Percentiles rank a stretch among this genome's conserved stretches.
phyloP scores from a whole-genome alignment of 2,113 vertebrate species.

The Lophotis ruficrista region DNA sequence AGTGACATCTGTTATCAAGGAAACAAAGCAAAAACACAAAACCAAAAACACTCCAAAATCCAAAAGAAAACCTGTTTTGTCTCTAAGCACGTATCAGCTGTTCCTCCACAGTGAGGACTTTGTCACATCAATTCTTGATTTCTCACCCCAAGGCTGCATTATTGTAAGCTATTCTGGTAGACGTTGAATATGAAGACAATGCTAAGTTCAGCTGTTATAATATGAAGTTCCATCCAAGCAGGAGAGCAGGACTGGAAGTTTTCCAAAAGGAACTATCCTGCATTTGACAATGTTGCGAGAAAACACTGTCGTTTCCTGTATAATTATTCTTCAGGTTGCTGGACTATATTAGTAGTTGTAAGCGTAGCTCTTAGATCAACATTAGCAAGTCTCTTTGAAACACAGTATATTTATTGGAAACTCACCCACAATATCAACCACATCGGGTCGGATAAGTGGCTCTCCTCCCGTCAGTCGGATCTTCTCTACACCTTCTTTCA shows the following conservation, averaged over 20 bases:
- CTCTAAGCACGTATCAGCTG: neutral
- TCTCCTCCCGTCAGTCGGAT: slow-evolving; percentile 96
- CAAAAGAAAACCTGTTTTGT: neutral
- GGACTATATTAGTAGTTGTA: neutral
- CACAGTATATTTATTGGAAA: neutral
- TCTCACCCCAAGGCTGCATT: neutral
- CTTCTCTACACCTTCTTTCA: slow-evolving; percentile 93
- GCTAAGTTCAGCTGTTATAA: neutral
- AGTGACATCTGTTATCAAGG: neutral
- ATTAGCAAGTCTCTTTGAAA: neutral
- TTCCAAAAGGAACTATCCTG: neutral
- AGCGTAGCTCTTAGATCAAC: neutral
- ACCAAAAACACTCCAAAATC: neutral
- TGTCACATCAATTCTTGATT: neutral
- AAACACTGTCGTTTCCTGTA: neutral
- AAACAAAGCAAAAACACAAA: neutral
- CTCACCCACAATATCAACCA: slow-evolving; percentile 91
- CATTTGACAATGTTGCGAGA: neutral
- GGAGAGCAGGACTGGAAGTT: neutral
- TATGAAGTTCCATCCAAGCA: neutral
- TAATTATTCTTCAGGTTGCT: neutral
- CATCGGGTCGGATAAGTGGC: slow-evolving; percentile 91
- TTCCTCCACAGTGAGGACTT: neutral
- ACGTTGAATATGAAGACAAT: neutral
- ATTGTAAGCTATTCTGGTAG: neutral